Evolutionary conservation across 2,797 vertebrate genomes (phyloP).

Genomic region (Phylloscopus collybita): DNA sequence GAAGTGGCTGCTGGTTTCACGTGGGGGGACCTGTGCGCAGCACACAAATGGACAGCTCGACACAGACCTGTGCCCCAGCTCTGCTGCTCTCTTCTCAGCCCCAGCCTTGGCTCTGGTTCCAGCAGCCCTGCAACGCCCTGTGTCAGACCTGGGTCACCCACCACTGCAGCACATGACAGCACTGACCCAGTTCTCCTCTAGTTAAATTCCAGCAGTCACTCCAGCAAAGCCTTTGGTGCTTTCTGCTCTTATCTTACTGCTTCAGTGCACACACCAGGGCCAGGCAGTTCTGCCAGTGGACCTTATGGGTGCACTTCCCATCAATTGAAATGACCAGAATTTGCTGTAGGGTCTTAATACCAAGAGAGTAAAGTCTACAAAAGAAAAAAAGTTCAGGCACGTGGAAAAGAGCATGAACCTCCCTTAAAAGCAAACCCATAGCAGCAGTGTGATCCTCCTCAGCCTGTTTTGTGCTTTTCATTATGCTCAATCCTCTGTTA

Average conservation of each 20-base stretch:
- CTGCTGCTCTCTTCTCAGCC: background rate
- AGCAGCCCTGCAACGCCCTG: fast-evolving
- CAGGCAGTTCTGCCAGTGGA: background rate
- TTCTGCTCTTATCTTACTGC: background rate
- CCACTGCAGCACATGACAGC: background rate
- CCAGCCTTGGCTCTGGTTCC: background rate
- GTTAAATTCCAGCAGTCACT: background rate
- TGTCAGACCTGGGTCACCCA: background rate
- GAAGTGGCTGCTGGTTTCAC: background rate
- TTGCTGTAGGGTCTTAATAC: background rate
- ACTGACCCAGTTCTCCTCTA: background rate
- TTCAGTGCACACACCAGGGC: background rate
- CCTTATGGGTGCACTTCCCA: background rate
- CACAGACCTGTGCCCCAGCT: background rate
- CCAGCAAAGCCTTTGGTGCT: background rate
- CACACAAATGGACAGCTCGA: fast-evolving
- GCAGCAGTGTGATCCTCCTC: background rate
- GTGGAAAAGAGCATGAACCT: background rate
- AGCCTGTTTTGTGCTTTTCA: background rate
- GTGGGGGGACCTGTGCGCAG: background rate
- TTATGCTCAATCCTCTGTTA: background rate
- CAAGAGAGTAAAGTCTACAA: background rate
- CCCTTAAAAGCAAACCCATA: background rate
- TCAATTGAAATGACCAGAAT: background rate
- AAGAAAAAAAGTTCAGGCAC: background rate